phyloP scores from a whole-genome alignment of 53 echinoderm and acorn worm genomes.

The Actinopyga echinites region DNA sequence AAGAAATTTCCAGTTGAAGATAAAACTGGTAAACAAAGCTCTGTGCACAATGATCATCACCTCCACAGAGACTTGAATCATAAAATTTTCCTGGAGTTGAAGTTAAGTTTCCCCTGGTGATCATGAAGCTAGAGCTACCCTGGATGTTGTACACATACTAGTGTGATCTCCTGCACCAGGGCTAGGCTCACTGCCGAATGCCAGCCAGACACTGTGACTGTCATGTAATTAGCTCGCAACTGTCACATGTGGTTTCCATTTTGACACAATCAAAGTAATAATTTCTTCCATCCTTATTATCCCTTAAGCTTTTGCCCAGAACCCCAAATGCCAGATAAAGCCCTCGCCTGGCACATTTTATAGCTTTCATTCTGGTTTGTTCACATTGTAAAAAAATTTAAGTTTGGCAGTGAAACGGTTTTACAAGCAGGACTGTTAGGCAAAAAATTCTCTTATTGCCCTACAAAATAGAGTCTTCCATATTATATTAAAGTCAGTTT shows the following conservation, averaged over 20 bases:
- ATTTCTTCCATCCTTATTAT: slow-evolving; percentile 32
- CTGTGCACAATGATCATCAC: background rate
- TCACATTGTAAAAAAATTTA: slow-evolving; percentile 49
- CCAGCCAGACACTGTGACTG: slow-evolving; percentile 34
- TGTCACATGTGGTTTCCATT: slow-evolving; percentile 48
- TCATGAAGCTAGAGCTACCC: slow-evolving; percentile 27
- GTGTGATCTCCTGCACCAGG: background rate
- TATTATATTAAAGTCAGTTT: slow-evolving; percentile 36
- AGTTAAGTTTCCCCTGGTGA: slow-evolving; percentile 36
- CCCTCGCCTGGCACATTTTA: slow-evolving; percentile 36
- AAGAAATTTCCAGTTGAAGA: background rate
- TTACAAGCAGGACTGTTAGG: slow-evolving; percentile 40
- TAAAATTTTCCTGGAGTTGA: slow-evolving; percentile 30
- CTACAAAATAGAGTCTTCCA: slow-evolving; percentile 9
- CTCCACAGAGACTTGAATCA: background rate
- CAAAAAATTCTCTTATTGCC: slow-evolving; percentile 21
- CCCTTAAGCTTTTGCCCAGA: slow-evolving; percentile 45
- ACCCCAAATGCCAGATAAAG: slow-evolving; percentile 48
- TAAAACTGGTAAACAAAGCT: slow-evolving; percentile 16
- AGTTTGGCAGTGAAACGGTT: slow-evolving; percentile 40
- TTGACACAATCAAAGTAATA: slow-evolving; percentile 48
- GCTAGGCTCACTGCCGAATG: slow-evolving; percentile 26
- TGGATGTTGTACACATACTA: background rate
- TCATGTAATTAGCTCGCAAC: slow-evolving; percentile 45
- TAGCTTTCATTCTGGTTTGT: slow-evolving; percentile 34